These are phyloP conservation scores for Tineola bisselliella DNA, from an alignment of 2,888 invertebrate species.

Conservation along the genomic window DNA sequence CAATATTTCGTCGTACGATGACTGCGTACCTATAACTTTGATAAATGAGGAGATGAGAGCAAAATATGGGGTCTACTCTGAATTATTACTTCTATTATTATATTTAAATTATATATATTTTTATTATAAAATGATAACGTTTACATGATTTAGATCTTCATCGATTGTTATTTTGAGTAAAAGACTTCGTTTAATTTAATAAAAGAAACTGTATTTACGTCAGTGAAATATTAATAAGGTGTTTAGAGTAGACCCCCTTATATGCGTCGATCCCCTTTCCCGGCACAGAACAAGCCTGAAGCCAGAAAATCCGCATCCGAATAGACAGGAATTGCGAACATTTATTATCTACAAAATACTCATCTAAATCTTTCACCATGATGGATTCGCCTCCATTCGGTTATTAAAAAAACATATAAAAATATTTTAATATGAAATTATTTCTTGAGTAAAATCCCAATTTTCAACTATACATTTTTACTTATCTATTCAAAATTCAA, in stretches of 20 bases:
- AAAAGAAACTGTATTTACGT: too few species aligned
- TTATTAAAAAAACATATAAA: background rate
- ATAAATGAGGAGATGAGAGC: constrained; percentile 5
- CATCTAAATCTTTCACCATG: background rate
- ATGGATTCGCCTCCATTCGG: background rate
- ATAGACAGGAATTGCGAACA: constrained; percentile 3
- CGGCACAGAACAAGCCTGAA: background rate
- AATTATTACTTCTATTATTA: too few species aligned
- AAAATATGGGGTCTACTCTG: background rate
- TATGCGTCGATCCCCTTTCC: background rate
- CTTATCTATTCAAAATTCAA: too few species aligned
- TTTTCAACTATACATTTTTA: too few species aligned
- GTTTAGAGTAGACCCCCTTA: background rate
- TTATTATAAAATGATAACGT: too few species aligned
- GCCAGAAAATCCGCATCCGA: constrained; percentile 3
- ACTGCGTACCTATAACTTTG: constrained; percentile 13
- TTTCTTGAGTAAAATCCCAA: too few species aligned
- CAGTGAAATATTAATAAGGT: too few species aligned
- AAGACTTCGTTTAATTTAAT: too few species aligned
- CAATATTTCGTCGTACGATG: constrained; percentile 20
- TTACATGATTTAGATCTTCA: too few species aligned
- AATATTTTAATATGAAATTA: background rate
- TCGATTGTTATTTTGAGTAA: too few species aligned
- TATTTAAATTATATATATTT: too few species aligned
- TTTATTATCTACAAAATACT: constrained; percentile 4